These are phyloP conservation scores for Eudemis profundana DNA, from an alignment of 2,888 invertebrate species.

Conservation along the genomic window DNA sequence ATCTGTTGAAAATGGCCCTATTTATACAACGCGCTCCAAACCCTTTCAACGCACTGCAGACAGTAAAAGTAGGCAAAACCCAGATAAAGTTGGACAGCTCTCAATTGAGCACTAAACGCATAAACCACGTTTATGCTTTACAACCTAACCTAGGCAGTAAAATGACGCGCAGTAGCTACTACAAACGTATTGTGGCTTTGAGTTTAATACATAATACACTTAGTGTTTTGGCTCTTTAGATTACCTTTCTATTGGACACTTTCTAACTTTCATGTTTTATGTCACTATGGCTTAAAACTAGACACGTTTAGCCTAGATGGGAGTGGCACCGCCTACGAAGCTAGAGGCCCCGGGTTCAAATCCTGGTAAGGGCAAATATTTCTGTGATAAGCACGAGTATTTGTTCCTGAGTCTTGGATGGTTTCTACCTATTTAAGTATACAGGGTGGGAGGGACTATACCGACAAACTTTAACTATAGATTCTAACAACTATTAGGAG, in stretches of 20 bases:
- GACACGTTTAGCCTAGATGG: too few species aligned
- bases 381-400: too few species aligned
- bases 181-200: background rate
- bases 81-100: conserved; percentile 1
- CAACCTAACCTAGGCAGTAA: conserved; percentile 16
- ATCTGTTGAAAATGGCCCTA: too few species aligned
- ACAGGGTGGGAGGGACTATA: too few species aligned
- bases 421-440: too few species aligned
- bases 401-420: too few species aligned
- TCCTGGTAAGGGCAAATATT: too few species aligned
- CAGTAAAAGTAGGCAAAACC: background rate
- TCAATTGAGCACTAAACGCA: background rate
- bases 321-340: too few species aligned
- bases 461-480: too few species aligned
- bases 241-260: background rate
- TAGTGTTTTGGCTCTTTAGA: background rate
- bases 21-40: too few species aligned
- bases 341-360: too few species aligned
- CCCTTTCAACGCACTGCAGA: background rate
- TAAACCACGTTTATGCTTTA: conserved; percentile 16
- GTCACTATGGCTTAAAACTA: background rate
- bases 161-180: background rate
- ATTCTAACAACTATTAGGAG: too few species aligned
- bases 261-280: background rate
- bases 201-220: background rate